Base-by-base conservation (phyloP, 2,797 vertebrate species). In the Hoplostethus atlanticus region DNA sequence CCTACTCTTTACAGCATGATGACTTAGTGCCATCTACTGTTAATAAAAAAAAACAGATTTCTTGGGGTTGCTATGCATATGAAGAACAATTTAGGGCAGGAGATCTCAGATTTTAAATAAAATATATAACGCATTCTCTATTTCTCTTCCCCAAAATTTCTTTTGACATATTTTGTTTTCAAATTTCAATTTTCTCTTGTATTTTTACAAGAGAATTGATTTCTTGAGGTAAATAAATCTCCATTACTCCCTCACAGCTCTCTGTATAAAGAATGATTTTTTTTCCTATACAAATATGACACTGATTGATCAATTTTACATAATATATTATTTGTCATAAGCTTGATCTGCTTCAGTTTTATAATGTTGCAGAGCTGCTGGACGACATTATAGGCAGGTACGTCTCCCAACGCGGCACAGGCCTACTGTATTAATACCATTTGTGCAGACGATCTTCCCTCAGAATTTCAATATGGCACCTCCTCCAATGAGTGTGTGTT, bases 11-110 rank as follows among this genome's bases (percentile, higher is more conserved):
- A 79, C 80, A 87, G 80, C 82, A 90, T 82, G 87, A 94, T 91
- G 86, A 91, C 86, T 87, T 95, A 92, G 94, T 95, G 94, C 94
- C 94, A 94, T 94, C 94, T 95, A 91, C 94, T 95, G 94, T 94
- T 93, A 90, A 88, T 88, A 82, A 70, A 79, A 84, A 82, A 78
- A 79, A 87, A 84, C 57, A 75, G 68, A 80, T 77, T 84, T 66
- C 64, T 68, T 17, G 12, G 25, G 64, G 68, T 60, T 61, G 60
- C 54, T 46, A 8, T 55, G 47, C 62, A 66, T 75, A 60, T 48
- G 11, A 68, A 61, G 79, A 64, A 53, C 21, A 54, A 53, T 6
- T 38, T 2, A 44, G 51, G 34, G 16, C 12, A 25, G 5, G 13
- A 5, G 1, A 51, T n/a, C 5, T 52, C 13, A 44, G 21, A 25